Evolutionary conservation across 1,140 invertebrate genomes (phyloP).

Genomic region (Orius insidiosus): DNA sequence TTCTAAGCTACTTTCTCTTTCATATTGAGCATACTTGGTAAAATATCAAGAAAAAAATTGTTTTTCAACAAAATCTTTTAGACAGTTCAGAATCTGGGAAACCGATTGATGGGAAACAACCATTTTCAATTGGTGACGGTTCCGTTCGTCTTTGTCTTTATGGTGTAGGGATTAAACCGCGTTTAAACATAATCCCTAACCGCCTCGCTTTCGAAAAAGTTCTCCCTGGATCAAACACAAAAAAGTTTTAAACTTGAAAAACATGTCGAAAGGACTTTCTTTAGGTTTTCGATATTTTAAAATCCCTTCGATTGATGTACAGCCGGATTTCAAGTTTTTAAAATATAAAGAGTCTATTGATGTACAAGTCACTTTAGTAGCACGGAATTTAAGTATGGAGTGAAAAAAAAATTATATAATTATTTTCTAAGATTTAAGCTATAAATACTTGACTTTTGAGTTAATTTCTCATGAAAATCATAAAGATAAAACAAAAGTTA

Average conservation of each 20-base stretch:
- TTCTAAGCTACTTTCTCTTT: too few species aligned
- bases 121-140: neutral
- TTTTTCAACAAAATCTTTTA: too few species aligned
- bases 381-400: constrained; percentile 1
- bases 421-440: too few species aligned
- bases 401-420: neutral
- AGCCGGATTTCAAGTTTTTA: neutral
- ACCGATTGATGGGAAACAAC: too few species aligned
- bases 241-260: constrained; percentile 3
- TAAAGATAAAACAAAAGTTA: too few species aligned
- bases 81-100: too few species aligned
- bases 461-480: too few species aligned
- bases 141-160: constrained; percentile 2
- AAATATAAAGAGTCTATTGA: constrained; percentile 9
- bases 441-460: too few species aligned
- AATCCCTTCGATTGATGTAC: neutral
- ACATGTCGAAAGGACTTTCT: neutral
- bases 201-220: constrained; percentile 2
- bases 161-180: neutral
- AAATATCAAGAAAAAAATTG: too few species aligned
- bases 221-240: neutral
- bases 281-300: constrained; percentile 9
- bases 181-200: constrained; percentile 1
- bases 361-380: neutral
- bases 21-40: too few species aligned